Conservation (phyloP, 2,113 vertebrate species). For the Neogobius melanostomus region DNA sequence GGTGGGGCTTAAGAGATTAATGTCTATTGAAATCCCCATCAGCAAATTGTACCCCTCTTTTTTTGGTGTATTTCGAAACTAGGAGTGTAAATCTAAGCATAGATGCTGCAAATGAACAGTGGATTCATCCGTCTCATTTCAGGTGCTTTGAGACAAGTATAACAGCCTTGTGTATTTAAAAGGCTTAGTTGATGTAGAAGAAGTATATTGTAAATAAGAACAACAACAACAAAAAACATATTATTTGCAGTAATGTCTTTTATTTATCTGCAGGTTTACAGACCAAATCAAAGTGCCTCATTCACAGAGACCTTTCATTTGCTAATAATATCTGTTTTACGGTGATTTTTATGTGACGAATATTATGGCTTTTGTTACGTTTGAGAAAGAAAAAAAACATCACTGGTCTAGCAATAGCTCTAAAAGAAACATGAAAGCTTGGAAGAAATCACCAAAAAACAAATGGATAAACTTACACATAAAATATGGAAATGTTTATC, state of each 20-base stretch:
- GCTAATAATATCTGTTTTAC: no score
- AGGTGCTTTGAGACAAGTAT: no score
- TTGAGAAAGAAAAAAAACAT: background rate
- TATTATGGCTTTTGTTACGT: slow-evolving; percentile 6
- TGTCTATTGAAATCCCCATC: no score
- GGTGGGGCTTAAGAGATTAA: no score
- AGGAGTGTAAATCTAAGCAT: no score
- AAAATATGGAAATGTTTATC: background rate
- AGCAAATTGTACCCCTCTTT: no score
- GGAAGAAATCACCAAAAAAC: background rate
- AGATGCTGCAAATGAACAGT: no score
- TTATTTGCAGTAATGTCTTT: slow-evolving; percentile 34
- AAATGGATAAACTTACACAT: background rate
- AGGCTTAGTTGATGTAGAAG: background rate
- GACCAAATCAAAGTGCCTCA: background rate
- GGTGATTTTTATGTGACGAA: slow-evolving; percentile 7
- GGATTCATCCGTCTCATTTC: no score
- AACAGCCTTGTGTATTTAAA: no score
- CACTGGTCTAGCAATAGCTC: background rate
- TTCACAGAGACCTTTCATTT: no score
- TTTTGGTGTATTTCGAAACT: no score
- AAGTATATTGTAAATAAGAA: background rate
- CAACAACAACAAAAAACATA: background rate
- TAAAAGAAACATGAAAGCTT: background rate
- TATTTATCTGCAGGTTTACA: slow-evolving; percentile 42